Evolutionary conservation across 2,888 invertebrate genomes (phyloP).

Genomic region (Xestia sexstrigata): DNA sequence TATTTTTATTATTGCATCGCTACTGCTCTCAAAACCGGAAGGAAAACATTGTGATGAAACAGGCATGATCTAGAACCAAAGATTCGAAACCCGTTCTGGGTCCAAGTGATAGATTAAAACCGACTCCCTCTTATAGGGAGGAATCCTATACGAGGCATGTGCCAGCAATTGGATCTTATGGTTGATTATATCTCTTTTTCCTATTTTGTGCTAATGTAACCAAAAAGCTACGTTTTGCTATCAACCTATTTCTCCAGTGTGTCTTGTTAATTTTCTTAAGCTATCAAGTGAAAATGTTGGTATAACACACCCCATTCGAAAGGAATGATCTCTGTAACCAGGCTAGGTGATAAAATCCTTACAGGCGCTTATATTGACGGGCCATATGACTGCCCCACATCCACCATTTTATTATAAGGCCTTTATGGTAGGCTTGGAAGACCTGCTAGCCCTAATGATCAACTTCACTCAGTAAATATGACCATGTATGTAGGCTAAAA

Average conservation of each 20-base stretch:
- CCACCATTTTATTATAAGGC: conserved; percentile 36
- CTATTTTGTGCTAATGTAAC: background rate
- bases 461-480: conserved; percentile 44
- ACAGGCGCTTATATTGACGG: conserved; percentile 47
- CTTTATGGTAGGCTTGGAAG: background rate
- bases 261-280: background rate
- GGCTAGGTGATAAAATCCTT: conserved; percentile 48
- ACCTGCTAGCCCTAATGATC: conserved; percentile 41
- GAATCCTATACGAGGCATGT: background rate
- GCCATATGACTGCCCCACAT: conserved; percentile 47
- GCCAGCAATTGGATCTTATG: background rate
- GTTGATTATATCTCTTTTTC: background rate
- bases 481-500: conserved; percentile 1
- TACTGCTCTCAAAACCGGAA: background rate
- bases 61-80: background rate
- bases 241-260: background rate
- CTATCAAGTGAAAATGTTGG: conserved; percentile 14
- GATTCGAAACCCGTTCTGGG: background rate
- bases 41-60: background rate
- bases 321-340: conserved; percentile 30
- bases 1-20: background rate
- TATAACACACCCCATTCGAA: conserved; percentile 13
- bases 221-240: background rate
- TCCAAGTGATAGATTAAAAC: background rate
- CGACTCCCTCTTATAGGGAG: background rate